Evolutionary conservation across 2,888 invertebrate species (phyloP).

Genomic region (Mylabris sibirica): DNA sequence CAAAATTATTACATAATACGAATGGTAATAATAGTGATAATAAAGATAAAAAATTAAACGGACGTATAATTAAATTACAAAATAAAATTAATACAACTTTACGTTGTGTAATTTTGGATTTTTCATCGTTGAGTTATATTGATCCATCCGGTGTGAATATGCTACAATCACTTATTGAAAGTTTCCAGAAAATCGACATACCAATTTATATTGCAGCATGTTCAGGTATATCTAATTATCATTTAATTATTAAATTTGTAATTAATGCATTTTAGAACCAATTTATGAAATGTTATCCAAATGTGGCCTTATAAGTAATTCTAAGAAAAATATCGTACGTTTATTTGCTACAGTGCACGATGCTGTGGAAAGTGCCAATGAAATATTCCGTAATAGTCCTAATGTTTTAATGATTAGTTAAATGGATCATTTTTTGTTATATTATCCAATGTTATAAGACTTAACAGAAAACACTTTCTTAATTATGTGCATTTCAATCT

Average conservation of each 20-base stretch:
- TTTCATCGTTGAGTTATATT: slow-evolving; percentile 69
- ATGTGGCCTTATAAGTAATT: slow-evolving; percentile 64
- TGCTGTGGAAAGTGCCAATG: slow-evolving; percentile 67
- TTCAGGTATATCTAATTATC: slow-evolving; percentile 40
- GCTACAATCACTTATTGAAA: slow-evolving; percentile 64
- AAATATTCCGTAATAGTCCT: slow-evolving; percentile 34
- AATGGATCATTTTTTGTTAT: background rate
- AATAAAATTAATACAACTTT: slow-evolving; percentile 49
- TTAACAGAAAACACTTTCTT: background rate
- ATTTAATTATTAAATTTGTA: background rate
- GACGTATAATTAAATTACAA: slow-evolving; percentile 35
- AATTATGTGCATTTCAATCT: no score
- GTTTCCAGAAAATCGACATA: slow-evolving; percentile 64
- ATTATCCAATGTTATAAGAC: background rate
- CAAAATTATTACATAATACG: slow-evolving; percentile 47
- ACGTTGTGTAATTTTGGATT: slow-evolving; percentile 66
- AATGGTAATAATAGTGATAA: background rate
- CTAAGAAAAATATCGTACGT: slow-evolving; percentile 62
- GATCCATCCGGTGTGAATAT: slow-evolving; percentile 71
- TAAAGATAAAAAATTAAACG: background rate
- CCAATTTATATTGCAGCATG: slow-evolving; percentile 64
- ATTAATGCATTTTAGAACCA: slow-evolving; percentile 63
- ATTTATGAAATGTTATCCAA: slow-evolving; percentile 70
- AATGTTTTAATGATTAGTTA: slow-evolving; percentile 28
- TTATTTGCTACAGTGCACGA: slow-evolving; percentile 72